Evolutionary conservation across 2,797 vertebrate species (phyloP).

Genomic region (Phataginus tricuspis): DNA sequence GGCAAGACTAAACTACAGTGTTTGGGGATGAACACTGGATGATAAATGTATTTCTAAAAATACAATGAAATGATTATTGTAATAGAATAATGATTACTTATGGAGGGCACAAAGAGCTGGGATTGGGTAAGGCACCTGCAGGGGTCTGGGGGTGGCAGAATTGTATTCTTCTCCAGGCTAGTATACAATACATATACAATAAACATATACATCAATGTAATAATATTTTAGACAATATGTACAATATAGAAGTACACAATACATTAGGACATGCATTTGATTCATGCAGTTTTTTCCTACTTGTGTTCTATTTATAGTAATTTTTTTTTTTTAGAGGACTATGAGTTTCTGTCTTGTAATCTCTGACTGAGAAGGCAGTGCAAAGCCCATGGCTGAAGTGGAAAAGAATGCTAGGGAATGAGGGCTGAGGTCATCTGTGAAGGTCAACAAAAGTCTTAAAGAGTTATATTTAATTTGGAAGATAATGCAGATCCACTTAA

Average conservation of each 20-base stretch:
- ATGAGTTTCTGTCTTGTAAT: background rate
- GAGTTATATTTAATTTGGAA: background rate
- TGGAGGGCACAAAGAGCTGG: background rate
- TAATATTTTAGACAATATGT: background rate
- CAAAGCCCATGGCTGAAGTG: background rate
- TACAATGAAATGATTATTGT: background rate
- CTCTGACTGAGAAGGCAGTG: background rate
- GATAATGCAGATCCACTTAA: background rate
- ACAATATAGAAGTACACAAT: background rate
- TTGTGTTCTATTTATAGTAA: background rate
- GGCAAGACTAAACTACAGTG: background rate
- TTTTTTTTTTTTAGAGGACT: background rate
- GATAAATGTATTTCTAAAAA: background rate
- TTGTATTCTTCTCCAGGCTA: background rate
- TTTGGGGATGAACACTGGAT: background rate
- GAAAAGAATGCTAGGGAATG: background rate
- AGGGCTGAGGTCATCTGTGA: background rate
- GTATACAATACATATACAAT: background rate
- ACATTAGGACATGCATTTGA: background rate
- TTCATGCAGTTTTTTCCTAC: background rate
- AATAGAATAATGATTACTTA: background rate
- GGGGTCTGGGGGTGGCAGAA: background rate
- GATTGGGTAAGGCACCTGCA: background rate
- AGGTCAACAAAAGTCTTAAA: background rate
- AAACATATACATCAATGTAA: background rate